Evolutionary conservation across 1,140 invertebrate species (phyloP), one percentile per base, ranked within the genome.

Genomic region (Neodiprion lecontei): DNA sequence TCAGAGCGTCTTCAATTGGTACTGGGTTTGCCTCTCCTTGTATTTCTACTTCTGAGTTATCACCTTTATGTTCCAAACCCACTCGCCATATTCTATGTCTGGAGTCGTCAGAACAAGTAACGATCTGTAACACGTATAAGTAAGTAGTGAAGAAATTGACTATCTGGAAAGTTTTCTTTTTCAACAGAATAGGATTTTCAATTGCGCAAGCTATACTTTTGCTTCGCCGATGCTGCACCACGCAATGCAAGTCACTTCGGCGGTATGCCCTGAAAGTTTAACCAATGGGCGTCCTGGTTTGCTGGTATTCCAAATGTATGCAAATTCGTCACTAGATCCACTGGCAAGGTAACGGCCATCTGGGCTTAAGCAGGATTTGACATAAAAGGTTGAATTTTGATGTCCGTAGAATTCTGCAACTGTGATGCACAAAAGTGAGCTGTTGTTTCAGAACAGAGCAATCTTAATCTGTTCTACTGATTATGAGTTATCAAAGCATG

Each of bases 221-320:
- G 86, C 82, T 77, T 89, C 83, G 69, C 89, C 87, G 53, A 81
- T 76, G 40, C 77, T 84, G 76, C 92, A 92, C 96, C 96, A 97
- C 0, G 94, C 92, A 7, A 96, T 94, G 82, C 93, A 93, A 1
- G 95, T 95, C 0, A 97, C 96, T 89, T 97, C 96, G 8, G 93
- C 94, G 14, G 88, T 89, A 81, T 97, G 96, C 0, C 95, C 95
- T 4, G 86, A 88, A 0, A 97, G 88, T 73, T 91, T 90, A 11
- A 94, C 90, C 21, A 96, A 79, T 0, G 94, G 94, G 68, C 86
- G 77, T 28, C 91, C 91, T n/a, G 89, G 86, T 77, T 89, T 89
- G 5, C 90, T 90, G 8, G 92, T 90, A 81, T 93, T 92, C 95
- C 96, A 97, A 75, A 97, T 93, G 79, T 96, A 96, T 0, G 95